phyloP scores from a whole-genome alignment of 2,888 invertebrate species.

The Sinopyrophorus schimmeli region DNA sequence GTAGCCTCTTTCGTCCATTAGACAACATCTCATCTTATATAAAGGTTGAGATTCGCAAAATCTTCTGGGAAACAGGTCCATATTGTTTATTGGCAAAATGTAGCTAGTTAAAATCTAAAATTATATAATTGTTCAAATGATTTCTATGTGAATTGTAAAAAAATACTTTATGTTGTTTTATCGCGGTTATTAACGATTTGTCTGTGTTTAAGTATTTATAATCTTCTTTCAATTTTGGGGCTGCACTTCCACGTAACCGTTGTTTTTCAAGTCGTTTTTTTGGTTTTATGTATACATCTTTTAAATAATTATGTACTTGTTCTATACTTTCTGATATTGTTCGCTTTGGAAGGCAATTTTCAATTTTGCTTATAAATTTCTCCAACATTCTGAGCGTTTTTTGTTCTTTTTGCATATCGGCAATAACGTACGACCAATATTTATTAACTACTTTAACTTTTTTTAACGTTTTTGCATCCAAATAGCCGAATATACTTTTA shows the following conservation, averaged over 20 bases:
- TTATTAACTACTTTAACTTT: constrained; percentile 32
- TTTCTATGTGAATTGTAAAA: too few species aligned
- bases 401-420: constrained; percentile 32
- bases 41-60: neutral
- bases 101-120: too few species aligned
- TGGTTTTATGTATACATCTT: too few species aligned
- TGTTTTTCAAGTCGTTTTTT: constrained; percentile 14
- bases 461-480: constrained; percentile 36
- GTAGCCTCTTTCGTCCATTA: constrained; percentile 8
- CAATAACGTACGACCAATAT: constrained; percentile 38
- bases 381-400: constrained; percentile 8
- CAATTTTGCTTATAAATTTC: constrained; percentile 14
- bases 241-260: constrained; percentile 10
- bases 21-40: constrained; percentile 6
- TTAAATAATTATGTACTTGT: neutral
- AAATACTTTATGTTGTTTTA: too few species aligned
- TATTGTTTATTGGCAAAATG: neutral
- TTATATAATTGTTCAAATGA: too few species aligned
- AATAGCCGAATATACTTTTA: constrained; percentile 36
- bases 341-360: too few species aligned
- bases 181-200: neutral
- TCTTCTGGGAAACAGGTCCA: constrained; percentile 5
- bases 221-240: constrained; percentile 2
- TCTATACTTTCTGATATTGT: neutral
- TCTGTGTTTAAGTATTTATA: neutral